phyloP scores from a whole-genome alignment of 1,140 invertebrate species.

The Drosophila grimshawi region DNA sequence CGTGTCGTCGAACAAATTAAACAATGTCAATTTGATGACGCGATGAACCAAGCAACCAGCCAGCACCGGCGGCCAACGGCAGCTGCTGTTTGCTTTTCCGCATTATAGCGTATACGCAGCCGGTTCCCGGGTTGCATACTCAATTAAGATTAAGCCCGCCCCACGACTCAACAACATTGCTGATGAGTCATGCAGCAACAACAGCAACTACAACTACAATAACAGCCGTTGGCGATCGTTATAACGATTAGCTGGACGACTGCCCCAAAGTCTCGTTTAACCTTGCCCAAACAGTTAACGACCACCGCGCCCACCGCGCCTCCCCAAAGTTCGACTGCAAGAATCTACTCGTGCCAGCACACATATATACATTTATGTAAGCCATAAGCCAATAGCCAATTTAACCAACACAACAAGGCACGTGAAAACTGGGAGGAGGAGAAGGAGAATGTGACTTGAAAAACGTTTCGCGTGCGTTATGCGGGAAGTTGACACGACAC shows the following conservation, averaged over 20 bases:
- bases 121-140: slow-evolving; percentile 41
- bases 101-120: slow-evolving; percentile 14
- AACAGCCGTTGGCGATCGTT: neutral
- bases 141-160: slow-evolving; percentile 47
- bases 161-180: slow-evolving; percentile 1
- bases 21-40: slow-evolving; percentile 44
- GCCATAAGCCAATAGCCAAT: slow-evolving; percentile 57
- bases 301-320: too few relatives aligned
- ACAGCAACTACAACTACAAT: neutral
- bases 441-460: too few relatives aligned
- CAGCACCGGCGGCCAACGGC: too few relatives aligned
- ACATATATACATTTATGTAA: neutral
- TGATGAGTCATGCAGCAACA: slow-evolving; percentile 29
- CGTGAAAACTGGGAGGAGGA: slow-evolving; percentile 40
- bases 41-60: slow-evolving; percentile 1
- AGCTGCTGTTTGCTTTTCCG: too few relatives aligned
- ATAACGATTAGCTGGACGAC: neutral
- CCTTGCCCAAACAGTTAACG: slow-evolving; percentile 16
- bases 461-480: too few relatives aligned
- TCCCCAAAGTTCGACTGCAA: neutral
- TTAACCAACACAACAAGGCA: slow-evolving; percentile 29
- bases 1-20: slow-evolving; percentile 35
- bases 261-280: slow-evolving; percentile 19
- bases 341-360: neutral
- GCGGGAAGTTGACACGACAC: too few relatives aligned